Base-by-base conservation (phyloP, 2,888 invertebrate species). In the Patella pellucida region DNA sequence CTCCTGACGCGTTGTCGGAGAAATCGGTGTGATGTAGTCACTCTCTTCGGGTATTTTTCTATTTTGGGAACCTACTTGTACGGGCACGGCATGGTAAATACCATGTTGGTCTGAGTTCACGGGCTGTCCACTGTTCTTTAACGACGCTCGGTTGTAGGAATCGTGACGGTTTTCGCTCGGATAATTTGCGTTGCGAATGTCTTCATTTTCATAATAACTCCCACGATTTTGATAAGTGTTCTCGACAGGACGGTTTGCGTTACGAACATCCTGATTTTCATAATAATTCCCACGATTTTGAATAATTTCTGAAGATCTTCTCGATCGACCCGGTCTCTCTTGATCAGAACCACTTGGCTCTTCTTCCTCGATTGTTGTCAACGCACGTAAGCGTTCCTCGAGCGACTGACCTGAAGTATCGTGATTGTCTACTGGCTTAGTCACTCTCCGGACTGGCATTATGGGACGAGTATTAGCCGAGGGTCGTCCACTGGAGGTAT, bases 341-440 rank as follows among this genome's bases (percentile, higher is more conserved):
- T 73, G 73, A 31, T 67, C 50, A 11, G 23, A 31, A 19, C 14
- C 14, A n/a, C 27, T 50, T 3, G 74, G n/a, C 16, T 85, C 83
- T 69, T 87, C 87, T 78, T 87, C 87, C 76, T 86, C 84, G 62
- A 87, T 87, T 52, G 84, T 87, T 23, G 87, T 85, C 68, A 87
- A 78, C 12, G 85, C 81, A 52, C 86, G 77, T 54, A 87, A 78
- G 72, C 84, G 82, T 72, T 87, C 87, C 74, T 86, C 85, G 23
- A 87, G 23, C 23, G 62, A 62, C 14, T 62, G 62, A 9, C 41
- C 41, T 3, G 62, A 62, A 23, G 19, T 62, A 19, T 62, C 62
- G 19, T 62, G 62, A 62, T 23, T 19, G 15, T 62, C 75, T 72
- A 77, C 77, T 2, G 72, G 69, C 11, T 70, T 75, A 0, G 69